Evolutionary conservation across 2,797 vertebrate genomes (phyloP).

Genomic region (Carduelis carduelis): DNA sequence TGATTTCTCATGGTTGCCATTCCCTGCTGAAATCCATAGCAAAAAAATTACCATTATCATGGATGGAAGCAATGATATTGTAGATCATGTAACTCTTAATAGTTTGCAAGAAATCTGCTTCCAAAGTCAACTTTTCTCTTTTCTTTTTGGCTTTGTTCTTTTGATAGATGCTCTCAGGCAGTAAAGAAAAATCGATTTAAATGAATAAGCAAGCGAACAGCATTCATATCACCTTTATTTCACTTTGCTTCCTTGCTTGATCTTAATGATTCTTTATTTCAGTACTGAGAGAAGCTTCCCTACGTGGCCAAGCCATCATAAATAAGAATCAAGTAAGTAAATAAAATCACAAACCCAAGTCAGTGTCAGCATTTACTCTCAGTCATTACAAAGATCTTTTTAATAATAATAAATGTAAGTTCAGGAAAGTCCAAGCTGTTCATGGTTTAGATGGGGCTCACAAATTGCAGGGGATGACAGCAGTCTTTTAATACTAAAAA

Average conservation of each 20-base stretch:
- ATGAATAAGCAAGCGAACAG: background rate
- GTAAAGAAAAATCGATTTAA: conserved; percentile 1
- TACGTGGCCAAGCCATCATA: conserved; percentile 1
- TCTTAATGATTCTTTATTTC: conserved; percentile 44
- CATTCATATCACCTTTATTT: conserved; percentile 44
- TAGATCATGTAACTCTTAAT: background rate
- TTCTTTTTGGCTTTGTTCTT: conserved; percentile 26
- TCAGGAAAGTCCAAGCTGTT: conserved; percentile 1
- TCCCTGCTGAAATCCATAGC: background rate
- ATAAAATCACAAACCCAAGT: background rate
- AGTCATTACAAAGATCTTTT: background rate
- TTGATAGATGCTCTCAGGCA: background rate
- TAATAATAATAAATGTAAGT: conserved; percentile 32
- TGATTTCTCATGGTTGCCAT: background rate
- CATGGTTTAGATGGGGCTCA: background rate
- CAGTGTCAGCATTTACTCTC: background rate
- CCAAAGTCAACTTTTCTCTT: background rate
- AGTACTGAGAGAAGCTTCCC: background rate
- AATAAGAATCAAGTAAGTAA: conserved; percentile 38
- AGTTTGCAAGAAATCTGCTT: background rate
- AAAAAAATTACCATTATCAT: background rate
- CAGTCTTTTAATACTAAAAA: background rate
- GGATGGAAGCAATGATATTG: background rate
- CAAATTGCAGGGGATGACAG: background rate
- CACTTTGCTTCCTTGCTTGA: conserved; percentile 19